Evolutionary conservation across 2,113 vertebrate species (phyloP).

Genomic region (Gadus macrocephalus): DNA sequence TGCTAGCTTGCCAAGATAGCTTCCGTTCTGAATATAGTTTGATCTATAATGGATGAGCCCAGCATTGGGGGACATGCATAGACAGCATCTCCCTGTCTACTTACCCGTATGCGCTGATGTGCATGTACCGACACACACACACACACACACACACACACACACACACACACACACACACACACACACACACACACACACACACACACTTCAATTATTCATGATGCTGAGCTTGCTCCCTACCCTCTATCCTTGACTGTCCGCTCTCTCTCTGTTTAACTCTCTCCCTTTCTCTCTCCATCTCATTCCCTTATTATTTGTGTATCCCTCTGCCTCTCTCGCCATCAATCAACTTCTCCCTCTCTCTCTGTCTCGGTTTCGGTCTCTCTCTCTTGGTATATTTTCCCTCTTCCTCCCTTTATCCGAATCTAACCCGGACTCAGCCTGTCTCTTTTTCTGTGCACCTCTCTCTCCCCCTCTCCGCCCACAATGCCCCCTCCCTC

Average conservation of each 20-base stretch:
- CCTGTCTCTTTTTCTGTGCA: too few species aligned
- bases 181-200: conserved; percentile 8
- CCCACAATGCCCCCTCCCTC: neutral
- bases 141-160: conserved; percentile 13
- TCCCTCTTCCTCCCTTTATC: too few species aligned
- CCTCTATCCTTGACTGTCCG: conserved; percentile 8
- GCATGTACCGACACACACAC: conserved; percentile 6
- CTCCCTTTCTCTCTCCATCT: too few species aligned
- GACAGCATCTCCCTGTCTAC: conserved; percentile 34
- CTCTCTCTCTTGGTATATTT: neutral
- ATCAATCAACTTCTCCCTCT: neutral
- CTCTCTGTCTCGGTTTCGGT: neutral
- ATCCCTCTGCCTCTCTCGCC: conserved; percentile 1
- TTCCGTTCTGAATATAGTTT: conserved; percentile 14
- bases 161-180: conserved; percentile 6
- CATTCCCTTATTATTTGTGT: too few species aligned
- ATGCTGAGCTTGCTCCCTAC: conserved; percentile 31
- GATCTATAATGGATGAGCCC: conserved; percentile 54
- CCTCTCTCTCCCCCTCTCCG: neutral
- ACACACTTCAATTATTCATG: conserved; percentile 53
- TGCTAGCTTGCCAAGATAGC: neutral
- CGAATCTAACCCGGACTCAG: too few species aligned
- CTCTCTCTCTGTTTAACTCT: neutral
- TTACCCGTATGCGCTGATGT: too few species aligned
- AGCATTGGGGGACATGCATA: conserved; percentile 25